A percentile compares a stretch with the other conserved stretches of the same genome.
These are phyloP conservation scores for Sipha flava DNA, from an alignment of 1,140 invertebrate genomes.

Conservation along the genomic window DNA sequence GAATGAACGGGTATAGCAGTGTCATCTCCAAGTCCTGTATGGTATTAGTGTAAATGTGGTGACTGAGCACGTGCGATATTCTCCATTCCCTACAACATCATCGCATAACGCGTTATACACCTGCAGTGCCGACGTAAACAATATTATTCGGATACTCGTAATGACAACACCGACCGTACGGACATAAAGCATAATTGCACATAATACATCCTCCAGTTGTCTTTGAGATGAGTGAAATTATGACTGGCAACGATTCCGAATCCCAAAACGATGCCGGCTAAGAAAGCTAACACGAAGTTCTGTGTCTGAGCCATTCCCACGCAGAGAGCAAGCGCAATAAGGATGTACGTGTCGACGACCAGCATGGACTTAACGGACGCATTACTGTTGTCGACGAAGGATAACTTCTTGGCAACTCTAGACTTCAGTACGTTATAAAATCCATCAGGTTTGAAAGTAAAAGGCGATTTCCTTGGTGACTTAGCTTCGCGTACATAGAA, in stretches of 20 bases:
- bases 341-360: conserved; percentile 45
- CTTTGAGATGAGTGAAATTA: conserved; percentile 72
- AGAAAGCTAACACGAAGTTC: conserved; percentile 44
- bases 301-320: conserved; percentile 47
- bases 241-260: conserved; percentile 56
- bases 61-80: conserved; percentile 66
- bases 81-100: conserved; percentile 65
- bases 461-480: conserved; percentile 52
- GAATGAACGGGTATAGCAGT: conserved; percentile 58
- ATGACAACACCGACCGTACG: background rate
- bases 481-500: conserved; percentile 53
- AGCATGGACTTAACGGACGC: conserved; percentile 33
- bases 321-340: conserved; percentile 47
- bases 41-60: conserved; percentile 74
- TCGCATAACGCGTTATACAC: too few species aligned
- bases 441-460: conserved; percentile 59
- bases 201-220: conserved; percentile 75
- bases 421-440: conserved; percentile 57
- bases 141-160: too few species aligned
- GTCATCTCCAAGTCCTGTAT: conserved; percentile 66
- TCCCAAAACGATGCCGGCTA: conserved; percentile 50
- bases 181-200: background rate
- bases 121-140: too few species aligned
- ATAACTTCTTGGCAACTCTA: background rate
- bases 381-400: background rate